A percentile compares a stretch with the other conserved stretches of the same genome.
Conservation (phyloP, 92 coral and sea anemone species). For the Umimayanthus chanpuru region DNA sequence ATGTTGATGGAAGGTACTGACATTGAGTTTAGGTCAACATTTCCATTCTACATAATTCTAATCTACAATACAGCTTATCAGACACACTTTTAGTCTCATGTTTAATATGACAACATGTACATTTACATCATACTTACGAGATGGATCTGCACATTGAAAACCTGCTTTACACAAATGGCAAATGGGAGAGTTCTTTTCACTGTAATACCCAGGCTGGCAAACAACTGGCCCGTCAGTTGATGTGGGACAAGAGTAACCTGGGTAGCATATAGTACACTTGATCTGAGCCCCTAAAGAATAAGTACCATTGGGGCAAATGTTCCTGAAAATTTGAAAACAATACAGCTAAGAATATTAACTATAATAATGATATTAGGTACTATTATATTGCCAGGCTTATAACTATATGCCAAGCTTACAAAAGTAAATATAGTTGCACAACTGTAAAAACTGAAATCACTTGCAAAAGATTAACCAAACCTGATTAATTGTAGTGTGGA, state of each 20-base stretch:
- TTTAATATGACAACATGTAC: neutral
- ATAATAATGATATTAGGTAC: neutral
- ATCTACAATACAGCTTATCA: no score
- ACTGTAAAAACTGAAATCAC: no score
- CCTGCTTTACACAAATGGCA: slow-evolving; percentile 91
- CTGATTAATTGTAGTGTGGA: no score
- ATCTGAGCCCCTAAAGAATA: slow-evolving; percentile 96
- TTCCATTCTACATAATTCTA: no score
- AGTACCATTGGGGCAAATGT: slow-evolving; percentile 94
- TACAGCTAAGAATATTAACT: neutral
- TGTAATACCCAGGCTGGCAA: slow-evolving; percentile 84
- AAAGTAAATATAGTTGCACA: no score
- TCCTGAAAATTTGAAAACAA: slow-evolving; percentile 50
- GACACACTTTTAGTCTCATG: no score
- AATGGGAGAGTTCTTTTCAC: slow-evolving; percentile 82
- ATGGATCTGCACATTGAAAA: slow-evolving; percentile 92
- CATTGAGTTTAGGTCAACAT: no score
- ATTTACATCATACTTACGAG: slow-evolving; percentile 57
- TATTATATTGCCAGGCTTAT: no score
- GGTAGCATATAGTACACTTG: slow-evolving; percentile 80
- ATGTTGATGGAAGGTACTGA: no score
- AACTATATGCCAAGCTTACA: no score
- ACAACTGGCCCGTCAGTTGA: slow-evolving; percentile 77
- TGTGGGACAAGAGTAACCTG: slow-evolving; percentile 79
- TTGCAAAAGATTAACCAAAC: no score